Evolutionary conservation across 2,113 vertebrate species (phyloP).

Genomic region (Cacatua alba): DNA sequence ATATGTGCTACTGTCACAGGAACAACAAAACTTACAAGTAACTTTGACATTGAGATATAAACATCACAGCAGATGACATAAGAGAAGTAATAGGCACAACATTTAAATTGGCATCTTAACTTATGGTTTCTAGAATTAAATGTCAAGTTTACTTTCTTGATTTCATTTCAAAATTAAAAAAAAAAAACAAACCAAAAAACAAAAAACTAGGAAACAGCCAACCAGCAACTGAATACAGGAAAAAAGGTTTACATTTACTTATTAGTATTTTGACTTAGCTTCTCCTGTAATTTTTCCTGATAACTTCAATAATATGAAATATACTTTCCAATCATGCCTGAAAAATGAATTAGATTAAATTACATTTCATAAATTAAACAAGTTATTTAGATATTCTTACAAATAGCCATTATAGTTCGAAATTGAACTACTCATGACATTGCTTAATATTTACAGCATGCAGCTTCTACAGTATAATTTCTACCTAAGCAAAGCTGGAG

Average conservation of each 20-base stretch:
- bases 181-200: background rate
- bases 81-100: background rate
- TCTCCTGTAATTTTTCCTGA: constrained; percentile 35
- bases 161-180: background rate
- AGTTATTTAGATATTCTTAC: background rate
- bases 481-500: constrained; percentile 6
- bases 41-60: background rate
- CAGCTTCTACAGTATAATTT: background rate
- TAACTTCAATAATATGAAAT: constrained; percentile 48
- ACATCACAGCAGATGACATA: background rate
- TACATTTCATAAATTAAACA: constrained; percentile 47
- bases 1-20: background rate
- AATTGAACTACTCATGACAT: constrained; percentile 6
- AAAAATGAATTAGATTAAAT: constrained; percentile 57
- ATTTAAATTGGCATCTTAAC: background rate
- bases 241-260: constrained; percentile 36
- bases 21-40: background rate
- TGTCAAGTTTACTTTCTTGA: background rate
- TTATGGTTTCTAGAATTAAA: background rate
- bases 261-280: constrained; percentile 30
- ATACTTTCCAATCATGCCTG: constrained; percentile 13
- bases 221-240: background rate
- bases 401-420: background rate
- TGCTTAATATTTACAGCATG: background rate
- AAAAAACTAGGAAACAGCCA: background rate